These are phyloP conservation scores for Heterodera schachtii DNA, from an alignment of 1,140 invertebrate species.

Conservation along the genomic window DNA sequence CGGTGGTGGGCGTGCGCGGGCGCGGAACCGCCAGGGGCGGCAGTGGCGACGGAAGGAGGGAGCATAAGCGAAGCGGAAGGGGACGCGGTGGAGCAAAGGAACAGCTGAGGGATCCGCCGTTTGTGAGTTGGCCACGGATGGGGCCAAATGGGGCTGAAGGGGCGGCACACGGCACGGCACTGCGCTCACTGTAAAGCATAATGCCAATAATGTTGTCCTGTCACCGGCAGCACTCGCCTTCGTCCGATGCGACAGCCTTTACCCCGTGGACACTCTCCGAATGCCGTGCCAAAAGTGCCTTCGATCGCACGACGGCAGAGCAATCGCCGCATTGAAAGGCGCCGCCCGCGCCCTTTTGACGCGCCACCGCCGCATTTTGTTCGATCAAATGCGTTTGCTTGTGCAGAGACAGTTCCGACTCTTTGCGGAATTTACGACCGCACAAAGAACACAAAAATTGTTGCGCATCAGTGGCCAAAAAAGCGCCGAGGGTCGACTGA, in stretches of 20 bases:
- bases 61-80: constrained; percentile 4
- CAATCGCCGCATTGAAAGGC: constrained; percentile 55
- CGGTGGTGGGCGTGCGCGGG: constrained; percentile 26
- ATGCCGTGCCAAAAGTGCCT: constrained; percentile 48
- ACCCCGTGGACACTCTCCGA: constrained; percentile 42
- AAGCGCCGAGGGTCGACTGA: constrained; percentile 29
- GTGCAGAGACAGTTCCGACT: constrained; percentile 55
- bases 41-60: constrained; percentile 7
- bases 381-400: constrained; percentile 61
- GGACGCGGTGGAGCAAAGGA: neutral
- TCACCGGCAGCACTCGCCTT: neutral
- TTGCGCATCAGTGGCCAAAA: constrained; percentile 41
- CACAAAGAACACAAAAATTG: constrained; percentile 54
- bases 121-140: neutral
- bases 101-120: neutral
- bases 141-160: neutral
- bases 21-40: neutral
- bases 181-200: neutral
- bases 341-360: neutral
- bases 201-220: neutral
- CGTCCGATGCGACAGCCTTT: neutral
- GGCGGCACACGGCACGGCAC: neutral
- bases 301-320: constrained; percentile 33
- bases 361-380: constrained; percentile 45
- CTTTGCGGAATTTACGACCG: constrained; percentile 59